These are phyloP conservation scores for Nomada flava DNA, from an alignment of 2,888 invertebrate species.

Conservation along the genomic window DNA sequence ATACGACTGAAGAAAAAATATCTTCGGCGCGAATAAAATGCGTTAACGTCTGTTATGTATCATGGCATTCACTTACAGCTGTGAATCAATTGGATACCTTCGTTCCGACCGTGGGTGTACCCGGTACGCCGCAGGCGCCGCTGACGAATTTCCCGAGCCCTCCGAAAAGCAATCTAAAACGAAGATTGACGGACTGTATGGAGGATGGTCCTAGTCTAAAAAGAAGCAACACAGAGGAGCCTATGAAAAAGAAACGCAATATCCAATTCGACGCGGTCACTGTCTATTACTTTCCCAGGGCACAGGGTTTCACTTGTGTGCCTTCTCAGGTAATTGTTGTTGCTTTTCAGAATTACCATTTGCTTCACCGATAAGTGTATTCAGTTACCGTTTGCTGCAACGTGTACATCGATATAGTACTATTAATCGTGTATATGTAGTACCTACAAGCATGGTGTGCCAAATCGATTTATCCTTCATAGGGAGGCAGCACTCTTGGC, in stretches of 20 bases:
- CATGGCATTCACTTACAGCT: slow-evolving; percentile 59
- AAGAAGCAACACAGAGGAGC: slow-evolving; percentile 84
- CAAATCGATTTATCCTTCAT: slow-evolving; percentile 41
- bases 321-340: slow-evolving; percentile 90
- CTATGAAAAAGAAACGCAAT: slow-evolving; percentile 89
- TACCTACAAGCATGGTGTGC: not conserved
- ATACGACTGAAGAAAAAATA: no score
- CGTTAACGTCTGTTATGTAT: not conserved
- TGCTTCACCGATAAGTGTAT: not conserved
- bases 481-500: slow-evolving; percentile 90
- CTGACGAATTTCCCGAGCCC: slow-evolving; percentile 77
- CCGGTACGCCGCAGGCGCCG: slow-evolving; percentile 69
- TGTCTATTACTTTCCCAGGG: slow-evolving; percentile 97
- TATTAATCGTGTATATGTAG: not conserved
- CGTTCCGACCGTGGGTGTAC: slow-evolving; percentile 62
- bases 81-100: slow-evolving; percentile 75
- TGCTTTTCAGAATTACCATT: not conserved
- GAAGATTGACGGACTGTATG: slow-evolving; percentile 84
- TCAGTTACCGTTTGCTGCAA: not conserved
- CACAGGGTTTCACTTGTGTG: slow-evolving; percentile 96
- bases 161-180: slow-evolving; percentile 89
- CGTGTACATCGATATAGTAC: not conserved
- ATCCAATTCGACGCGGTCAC: slow-evolving; percentile 97
- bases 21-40: not conserved
- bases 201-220: slow-evolving; percentile 79